phyloP scores from a whole-genome alignment of 1,140 invertebrate species.

The Dinoponera quadriceps region DNA sequence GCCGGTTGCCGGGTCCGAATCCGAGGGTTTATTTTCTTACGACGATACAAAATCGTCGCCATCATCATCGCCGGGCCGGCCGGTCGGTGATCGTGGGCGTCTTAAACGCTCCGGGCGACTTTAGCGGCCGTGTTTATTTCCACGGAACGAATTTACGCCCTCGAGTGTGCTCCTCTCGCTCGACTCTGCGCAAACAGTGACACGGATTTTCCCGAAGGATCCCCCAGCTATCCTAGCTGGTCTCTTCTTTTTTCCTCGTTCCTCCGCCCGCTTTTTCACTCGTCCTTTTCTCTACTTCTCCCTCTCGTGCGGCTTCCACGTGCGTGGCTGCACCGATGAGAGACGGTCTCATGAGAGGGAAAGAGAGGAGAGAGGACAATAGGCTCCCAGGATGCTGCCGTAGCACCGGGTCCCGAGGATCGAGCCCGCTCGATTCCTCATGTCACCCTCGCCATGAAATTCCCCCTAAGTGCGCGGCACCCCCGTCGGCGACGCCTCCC shows the following conservation, averaged over 20 bases:
- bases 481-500: slow-evolving; percentile 26
- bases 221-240: not conserved
- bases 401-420: slow-evolving; percentile 62
- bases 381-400: slow-evolving; percentile 70
- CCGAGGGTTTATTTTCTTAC: slow-evolving; percentile 55
- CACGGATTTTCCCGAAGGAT: slow-evolving; percentile 34
- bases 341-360: slow-evolving; percentile 50
- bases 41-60: slow-evolving; percentile 4
- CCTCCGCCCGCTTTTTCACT: not conserved
- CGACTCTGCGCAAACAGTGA: slow-evolving; percentile 60
- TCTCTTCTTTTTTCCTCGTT: not conserved
- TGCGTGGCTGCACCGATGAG: slow-evolving; percentile 23
- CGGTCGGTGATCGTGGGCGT: slow-evolving; percentile 8
- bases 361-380: slow-evolving; percentile 69
- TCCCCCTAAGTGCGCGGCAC: slow-evolving; percentile 43
- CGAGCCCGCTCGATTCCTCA: slow-evolving; percentile 56
- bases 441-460: slow-evolving; percentile 55
- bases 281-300: not conserved
- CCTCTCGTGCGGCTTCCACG: slow-evolving; percentile 18
- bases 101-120: not conserved
- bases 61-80: not conserved
- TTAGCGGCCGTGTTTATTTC: slow-evolving; percentile 57
- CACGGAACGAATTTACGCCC: slow-evolving; percentile 19
- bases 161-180: not conserved
- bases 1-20: not conserved